Conservation (phyloP, 2,113 vertebrate genomes). For the Carassius carassius region DNA sequence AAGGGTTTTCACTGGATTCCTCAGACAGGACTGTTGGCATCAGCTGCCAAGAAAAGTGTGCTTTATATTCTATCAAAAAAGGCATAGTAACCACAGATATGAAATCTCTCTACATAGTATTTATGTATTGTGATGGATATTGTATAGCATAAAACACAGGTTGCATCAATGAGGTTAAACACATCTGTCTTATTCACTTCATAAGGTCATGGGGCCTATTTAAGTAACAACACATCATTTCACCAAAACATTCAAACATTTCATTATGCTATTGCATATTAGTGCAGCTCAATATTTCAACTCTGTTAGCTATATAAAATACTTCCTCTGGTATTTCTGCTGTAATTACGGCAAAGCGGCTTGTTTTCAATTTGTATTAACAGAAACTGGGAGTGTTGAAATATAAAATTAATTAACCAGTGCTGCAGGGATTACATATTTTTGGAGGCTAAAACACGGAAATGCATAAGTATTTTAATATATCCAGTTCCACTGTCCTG, state of each 20-base stretch:
- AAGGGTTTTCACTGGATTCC: slow-evolving; percentile 22
- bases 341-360: not conserved
- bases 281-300: not conserved
- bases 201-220: no score
- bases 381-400: not conserved
- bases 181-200: not conserved
- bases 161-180: not conserved
- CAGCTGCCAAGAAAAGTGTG: not conserved
- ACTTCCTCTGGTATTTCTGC: not conserved
- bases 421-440: not conserved
- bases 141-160: not conserved
- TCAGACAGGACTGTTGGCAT: slow-evolving; percentile 10
- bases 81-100: not conserved
- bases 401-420: not conserved
- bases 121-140: not conserved
- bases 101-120: not conserved
- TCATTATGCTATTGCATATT: not conserved
- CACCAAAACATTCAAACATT: not conserved
- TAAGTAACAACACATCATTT: not conserved
- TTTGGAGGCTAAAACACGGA: not conserved
- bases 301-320: not conserved
- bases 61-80: slow-evolving; percentile 21
- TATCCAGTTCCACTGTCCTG: not conserved
- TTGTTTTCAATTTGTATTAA: not conserved
- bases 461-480: not conserved